Percentiles rank a stretch among this genome's conserved stretches.
Conservation (phyloP, 2,797 vertebrate species). For the Xerus rutilus region DNA sequence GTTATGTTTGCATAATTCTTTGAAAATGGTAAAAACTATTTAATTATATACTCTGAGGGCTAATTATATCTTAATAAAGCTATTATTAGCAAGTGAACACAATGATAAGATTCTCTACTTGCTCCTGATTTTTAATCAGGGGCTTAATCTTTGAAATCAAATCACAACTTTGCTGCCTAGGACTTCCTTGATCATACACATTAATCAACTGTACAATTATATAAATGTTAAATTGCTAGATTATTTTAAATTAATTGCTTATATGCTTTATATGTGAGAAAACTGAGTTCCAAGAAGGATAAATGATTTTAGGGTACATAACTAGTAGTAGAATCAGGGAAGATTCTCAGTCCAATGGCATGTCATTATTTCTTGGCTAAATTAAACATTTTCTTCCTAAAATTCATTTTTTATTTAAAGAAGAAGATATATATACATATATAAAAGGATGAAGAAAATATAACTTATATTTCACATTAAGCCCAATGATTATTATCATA, state of each 20-base stretch:
- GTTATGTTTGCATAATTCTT: neutral
- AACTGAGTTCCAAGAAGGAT: slow-evolving; percentile 14
- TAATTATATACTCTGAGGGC: neutral
- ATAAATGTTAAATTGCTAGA: neutral
- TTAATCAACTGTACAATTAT: slow-evolving; percentile 8
- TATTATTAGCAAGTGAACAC: slow-evolving; percentile 37
- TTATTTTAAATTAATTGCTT: slow-evolving; percentile 12
- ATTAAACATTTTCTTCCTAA: slow-evolving; percentile 14
- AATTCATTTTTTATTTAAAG: neutral
- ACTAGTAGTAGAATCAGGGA: neutral
- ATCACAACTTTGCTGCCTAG: neutral
- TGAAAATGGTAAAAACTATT: neutral
- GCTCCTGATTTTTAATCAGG: slow-evolving; percentile 33
- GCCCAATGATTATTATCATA: neutral
- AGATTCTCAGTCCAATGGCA: neutral
- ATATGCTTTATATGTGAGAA: neutral
- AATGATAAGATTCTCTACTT: neutral
- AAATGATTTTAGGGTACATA: slow-evolving; percentile 26
- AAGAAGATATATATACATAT: neutral
- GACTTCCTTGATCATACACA: neutral
- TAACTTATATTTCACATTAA: slow-evolving; percentile 12
- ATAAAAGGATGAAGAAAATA: slow-evolving; percentile 22
- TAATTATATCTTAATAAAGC: neutral
- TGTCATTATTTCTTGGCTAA: slow-evolving; percentile 3
- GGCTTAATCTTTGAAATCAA: slow-evolving; percentile 48